Percentiles rank a stretch among this genome's conserved stretches.
These are phyloP conservation scores for Helicolenus hilgendorfi DNA, from an alignment of 2,797 vertebrate genomes.

Conservation along the genomic window DNA sequence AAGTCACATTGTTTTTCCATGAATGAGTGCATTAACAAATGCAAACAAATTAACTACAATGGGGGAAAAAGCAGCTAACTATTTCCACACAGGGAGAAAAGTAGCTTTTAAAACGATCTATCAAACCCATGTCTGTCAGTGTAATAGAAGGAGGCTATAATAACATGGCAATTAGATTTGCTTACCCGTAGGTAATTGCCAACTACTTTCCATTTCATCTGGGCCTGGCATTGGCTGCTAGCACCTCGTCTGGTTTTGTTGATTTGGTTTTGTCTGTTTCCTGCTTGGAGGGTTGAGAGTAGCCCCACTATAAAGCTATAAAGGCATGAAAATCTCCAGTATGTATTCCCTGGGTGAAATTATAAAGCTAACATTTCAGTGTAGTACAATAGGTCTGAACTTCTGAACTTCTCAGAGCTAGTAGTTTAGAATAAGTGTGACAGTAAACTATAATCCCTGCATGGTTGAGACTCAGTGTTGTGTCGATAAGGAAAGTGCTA, in stretches of 20 bases:
- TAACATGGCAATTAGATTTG: constrained; percentile 41
- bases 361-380: background rate
- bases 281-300: background rate
- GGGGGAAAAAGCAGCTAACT: background rate
- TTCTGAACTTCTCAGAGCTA: background rate
- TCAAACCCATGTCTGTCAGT: constrained; percentile 51
- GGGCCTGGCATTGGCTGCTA: constrained; percentile 20
- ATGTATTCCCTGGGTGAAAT: background rate
- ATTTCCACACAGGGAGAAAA: constrained; percentile 36
- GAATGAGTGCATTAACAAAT: constrained; percentile 11
- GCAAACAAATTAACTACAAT: no score
- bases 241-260: constrained; percentile 47
- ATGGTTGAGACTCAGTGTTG: background rate
- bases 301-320: background rate
- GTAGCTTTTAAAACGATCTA: constrained; percentile 36
- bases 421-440: background rate
- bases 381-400: background rate
- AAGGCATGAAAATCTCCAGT: background rate
- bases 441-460: background rate
- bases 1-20: background rate
- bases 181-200: constrained; percentile 35
- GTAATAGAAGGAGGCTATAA: constrained; percentile 37
- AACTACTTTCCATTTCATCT: constrained; percentile 64
- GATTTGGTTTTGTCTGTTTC: constrained; percentile 34
- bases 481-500: background rate